Evolutionary conservation across 2,888 invertebrate species (phyloP).

Genomic region (Perizoma affinitatum): DNA sequence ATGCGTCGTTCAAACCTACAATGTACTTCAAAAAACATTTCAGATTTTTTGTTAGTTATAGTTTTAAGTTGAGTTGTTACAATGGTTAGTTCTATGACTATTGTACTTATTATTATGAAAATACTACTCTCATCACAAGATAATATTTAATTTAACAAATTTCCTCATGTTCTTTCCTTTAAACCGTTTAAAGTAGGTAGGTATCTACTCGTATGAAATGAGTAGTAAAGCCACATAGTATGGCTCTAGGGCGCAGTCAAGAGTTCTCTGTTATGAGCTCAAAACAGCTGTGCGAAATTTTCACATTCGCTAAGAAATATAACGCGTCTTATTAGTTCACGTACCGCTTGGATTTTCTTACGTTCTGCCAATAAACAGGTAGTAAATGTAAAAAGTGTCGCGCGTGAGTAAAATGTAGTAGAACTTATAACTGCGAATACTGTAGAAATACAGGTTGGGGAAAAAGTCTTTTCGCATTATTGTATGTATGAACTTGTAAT

Average conservation of each 20-base stretch:
- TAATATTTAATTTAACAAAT: slow-evolving; percentile 23
- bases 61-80: too few species aligned
- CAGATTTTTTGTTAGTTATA: too few species aligned
- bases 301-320: slow-evolving; percentile 67
- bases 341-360: slow-evolving; percentile 49
- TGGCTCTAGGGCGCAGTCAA: slow-evolving; percentile 29
- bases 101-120: background rate
- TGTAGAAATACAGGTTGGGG: too few species aligned
- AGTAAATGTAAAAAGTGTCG: slow-evolving; percentile 27
- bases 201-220: slow-evolving; percentile 17
- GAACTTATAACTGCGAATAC: background rate
- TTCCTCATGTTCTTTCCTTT: slow-evolving; percentile 24
- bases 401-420: slow-evolving; percentile 25
- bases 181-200: slow-evolving; percentile 19
- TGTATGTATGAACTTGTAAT: too few species aligned
- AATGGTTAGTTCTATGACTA: too few species aligned
- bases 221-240: slow-evolving; percentile 42
- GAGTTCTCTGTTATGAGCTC: slow-evolving; percentile 47
- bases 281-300: slow-evolving; percentile 67
- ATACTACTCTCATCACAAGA: background rate
- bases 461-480: too few species aligned
- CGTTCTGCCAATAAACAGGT: slow-evolving; percentile 44
- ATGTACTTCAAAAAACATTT: background rate
- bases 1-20: slow-evolving; percentile 7
- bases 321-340: slow-evolving; percentile 64